Evolutionary conservation across 2,797 vertebrate species (phyloP), one percentile per base, ranked within the genome.

Genomic region (Neopelma chrysocephalum): DNA sequence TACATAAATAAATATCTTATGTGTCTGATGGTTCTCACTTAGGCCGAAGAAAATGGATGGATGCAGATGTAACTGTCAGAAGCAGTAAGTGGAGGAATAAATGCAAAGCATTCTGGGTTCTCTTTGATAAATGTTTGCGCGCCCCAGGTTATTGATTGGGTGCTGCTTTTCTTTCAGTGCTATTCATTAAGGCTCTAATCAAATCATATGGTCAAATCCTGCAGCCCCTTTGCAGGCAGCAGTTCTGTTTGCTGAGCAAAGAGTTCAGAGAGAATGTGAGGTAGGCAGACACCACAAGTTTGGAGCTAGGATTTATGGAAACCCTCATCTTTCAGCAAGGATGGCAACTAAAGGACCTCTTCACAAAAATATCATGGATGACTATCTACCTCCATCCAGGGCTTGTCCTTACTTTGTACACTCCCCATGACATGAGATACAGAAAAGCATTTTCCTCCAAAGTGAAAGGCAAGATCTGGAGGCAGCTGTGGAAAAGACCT

Each of bases 51-150:
- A 94, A 95, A 94, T 75, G 43, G 56, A 92, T 58, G 48, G 47
- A 82, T 72, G 83, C 86, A 93, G 83, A 96, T 72, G 53, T 85
- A 90, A 90, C 78, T 89, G 29, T 84, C 81, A 93, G 60, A 62
- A 87, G 45, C 38, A 58, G 42, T 57, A 77, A 94, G 70, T 38
- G 42, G 34, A 84, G 31, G 38, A 78, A 72, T 17, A 94, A 85
- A 80, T 40, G 70, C 79, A 84, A 90, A 89, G 34, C n/a, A 73
- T 71, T 85, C 53, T 62, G 64, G 38, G 54, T 51, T 87, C 70
- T 77, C 82, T 75, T 57, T 84, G 77, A 92, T 51, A 73, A 94
- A 80, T 50, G 11, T 80, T 68, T 80, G 31, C 11, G 29, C 1
- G 0, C 27, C 64, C 60, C 48, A 89, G 38, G 11, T 70, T 92